Evolutionary conservation across 2,113 vertebrate genomes (phyloP), one percentile per base, ranked within the genome.

Genomic region (Hiodon tergisus): DNA sequence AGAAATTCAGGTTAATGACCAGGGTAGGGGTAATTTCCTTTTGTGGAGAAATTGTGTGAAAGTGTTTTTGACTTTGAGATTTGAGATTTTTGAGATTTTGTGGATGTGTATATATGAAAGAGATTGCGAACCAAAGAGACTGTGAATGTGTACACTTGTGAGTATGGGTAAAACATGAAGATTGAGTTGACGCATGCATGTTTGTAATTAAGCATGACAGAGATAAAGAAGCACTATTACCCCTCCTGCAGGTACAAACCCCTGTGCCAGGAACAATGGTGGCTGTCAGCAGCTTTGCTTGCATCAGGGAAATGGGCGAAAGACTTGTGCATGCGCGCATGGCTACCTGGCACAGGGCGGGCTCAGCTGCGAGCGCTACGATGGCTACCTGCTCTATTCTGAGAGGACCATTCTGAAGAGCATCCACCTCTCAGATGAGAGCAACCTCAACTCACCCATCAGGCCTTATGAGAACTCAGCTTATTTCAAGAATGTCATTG

Each of bases 221-320:
- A 46, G 46, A 17, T 4, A 11, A 4, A 55, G 16, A 70, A 31
- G 69, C 72, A 17, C 52, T 31, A 31, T 11, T 61, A 67, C 3
- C 0, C 48, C 51, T 63, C 13, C 74, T 8, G 0, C 80, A 97
- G 97, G 96, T 67, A 97, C 96, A 65, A 99, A 97, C 72, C 82
- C 95, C 2, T 99, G 97, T 80, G 91, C 94, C 73, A 93, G 89
- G 80, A 93, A 88, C 73, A 98, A 98, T 11, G 96, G 96, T 2
- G 94, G 95, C 3, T 99, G 97, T 84, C 94, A 95, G 76, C 97
- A 99, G 83, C 91, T 99, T 46, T 99, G 97, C 82, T 96, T 98
- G 16, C 95, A 97, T 82, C 89, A 94, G 72, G 97, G 97, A 67
- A 91, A 85, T 6, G 89, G 89, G 0, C 89, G n/a, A 2, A 89